Percentiles rank a stretch among this genome's conserved stretches.
Conservation (phyloP, 2,797 vertebrate genomes). For the Potorous gilbertii region DNA sequence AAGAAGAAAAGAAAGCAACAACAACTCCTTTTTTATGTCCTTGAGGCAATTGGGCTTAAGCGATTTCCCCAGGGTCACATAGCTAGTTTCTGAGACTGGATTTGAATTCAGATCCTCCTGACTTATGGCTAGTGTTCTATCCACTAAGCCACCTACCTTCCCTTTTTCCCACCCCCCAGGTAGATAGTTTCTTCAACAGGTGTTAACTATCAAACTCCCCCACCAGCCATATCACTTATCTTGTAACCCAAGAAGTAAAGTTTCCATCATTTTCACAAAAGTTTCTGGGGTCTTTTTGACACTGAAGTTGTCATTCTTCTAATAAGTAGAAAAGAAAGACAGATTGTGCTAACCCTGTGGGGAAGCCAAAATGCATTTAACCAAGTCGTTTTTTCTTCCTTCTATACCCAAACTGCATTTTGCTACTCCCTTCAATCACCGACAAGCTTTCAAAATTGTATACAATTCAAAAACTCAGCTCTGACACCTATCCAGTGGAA, state of each 20-base stretch:
- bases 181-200: constrained; percentile 15
- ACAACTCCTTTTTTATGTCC: no score
- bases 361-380: constrained; percentile 39
- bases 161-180: not conserved
- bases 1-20: no score
- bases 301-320: not conserved
- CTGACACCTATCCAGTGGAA: constrained; percentile 69
- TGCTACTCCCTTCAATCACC: constrained; percentile 66
- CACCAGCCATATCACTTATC: not conserved
- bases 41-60: not conserved
- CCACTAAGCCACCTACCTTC: not conserved
- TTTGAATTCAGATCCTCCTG: not conserved
- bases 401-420: constrained; percentile 53
- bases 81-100: not conserved
- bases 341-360: constrained; percentile 54
- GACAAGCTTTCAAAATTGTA: constrained; percentile 75
- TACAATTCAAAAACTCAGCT: constrained; percentile 67
- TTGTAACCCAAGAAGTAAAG: not conserved
- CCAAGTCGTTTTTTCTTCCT: constrained; percentile 66
- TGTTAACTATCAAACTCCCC: constrained; percentile 44
- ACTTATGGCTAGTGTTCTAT: not conserved
- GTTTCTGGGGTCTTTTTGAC: constrained; percentile 1
- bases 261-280: not conserved
- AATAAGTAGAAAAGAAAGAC: constrained; percentile 37
- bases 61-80: not conserved